Base-by-base conservation (phyloP, 2,113 vertebrate genomes). In the Muntiacus muntjak region DNA sequence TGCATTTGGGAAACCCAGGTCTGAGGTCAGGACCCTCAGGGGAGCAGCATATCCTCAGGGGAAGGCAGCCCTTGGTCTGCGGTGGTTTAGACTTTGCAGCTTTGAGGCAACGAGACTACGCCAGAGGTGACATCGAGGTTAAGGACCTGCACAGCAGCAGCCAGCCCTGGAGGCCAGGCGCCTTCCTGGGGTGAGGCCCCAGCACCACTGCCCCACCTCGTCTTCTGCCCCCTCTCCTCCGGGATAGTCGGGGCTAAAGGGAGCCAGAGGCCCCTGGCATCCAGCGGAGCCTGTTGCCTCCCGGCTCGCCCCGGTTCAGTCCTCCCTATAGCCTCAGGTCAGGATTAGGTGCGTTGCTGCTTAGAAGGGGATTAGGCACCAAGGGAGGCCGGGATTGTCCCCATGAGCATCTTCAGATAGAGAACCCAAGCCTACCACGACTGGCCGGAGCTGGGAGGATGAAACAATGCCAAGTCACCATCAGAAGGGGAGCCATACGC, bases 401-500 rank as follows among this genome's bases (percentile, higher is more conserved):
- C 17, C 9, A 2, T 52, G 17, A 33, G 28, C 78, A 52, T 33
- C 28, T 33, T 50, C 79, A 14, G 1, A 82, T 7, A 82, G 79
- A 82, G 17, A n/a, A 12, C 28, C 47, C 16, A 3, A 50, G 78
- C 78, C 16, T 12, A 3, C 30, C 16, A 3, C 0, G 2, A 12
- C 12, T 54, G 10, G 50, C 79, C 23, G 79, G 79, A n/a, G 79
- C 33, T 25, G 79, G 50, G 79, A 8, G 21, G 50, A 54, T 23
- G 33, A 23, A n/a, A 81, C 11, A 23, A 0, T 21, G 13, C 79
- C 79, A 36, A 13, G 0, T 12, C 28, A 33, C 16, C 45, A 6
- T 21, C 28, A 11, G 28, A 50, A 19, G 10, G 4, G 79, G 50
- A 14, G 50, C 33, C 19, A 12, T 1, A 13, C 0, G 0, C 30